Evolutionary conservation across 1,140 invertebrate species (phyloP).

Genomic region (Temnothorax nylanderi): DNA sequence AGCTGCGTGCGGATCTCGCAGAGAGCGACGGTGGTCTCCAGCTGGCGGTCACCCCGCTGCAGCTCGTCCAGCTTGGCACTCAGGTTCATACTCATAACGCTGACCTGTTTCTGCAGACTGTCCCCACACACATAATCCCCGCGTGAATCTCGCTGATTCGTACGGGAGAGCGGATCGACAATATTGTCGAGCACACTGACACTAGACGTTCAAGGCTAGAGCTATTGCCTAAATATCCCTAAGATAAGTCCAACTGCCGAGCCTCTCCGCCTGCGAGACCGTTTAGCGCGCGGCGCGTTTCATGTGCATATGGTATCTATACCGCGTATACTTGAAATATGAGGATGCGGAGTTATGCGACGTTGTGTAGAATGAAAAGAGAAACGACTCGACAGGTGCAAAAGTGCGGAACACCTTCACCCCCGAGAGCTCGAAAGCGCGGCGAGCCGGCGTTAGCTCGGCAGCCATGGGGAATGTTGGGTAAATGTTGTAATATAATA

Average conservation of each 20-base stretch:
- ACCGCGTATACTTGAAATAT: background rate
- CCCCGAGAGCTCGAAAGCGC: slow-evolving; percentile 23
- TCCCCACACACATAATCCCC: slow-evolving; percentile 76
- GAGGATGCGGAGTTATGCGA: slow-evolving; percentile 16
- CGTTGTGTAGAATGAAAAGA: background rate
- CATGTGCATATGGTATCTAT: background rate
- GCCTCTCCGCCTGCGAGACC: slow-evolving; percentile 60
- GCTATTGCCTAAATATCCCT: slow-evolving; percentile 56
- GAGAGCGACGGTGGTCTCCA: slow-evolving; percentile 95
- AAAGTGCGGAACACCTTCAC: slow-evolving; percentile 14
- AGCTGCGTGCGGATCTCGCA: slow-evolving; percentile 96
- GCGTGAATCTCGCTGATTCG: slow-evolving; percentile 72
- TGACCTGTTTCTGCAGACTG: slow-evolving; percentile 98
- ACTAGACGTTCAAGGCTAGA: slow-evolving; percentile 73
- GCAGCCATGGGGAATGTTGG: slow-evolving; percentile 67
- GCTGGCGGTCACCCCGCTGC: slow-evolving; percentile 93
- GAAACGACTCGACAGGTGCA: slow-evolving; percentile 40
- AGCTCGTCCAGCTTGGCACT: slow-evolving; percentile 96
- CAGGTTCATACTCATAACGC: slow-evolving; percentile 98
- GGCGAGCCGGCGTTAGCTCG: slow-evolving; percentile 70
- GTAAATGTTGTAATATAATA: slow-evolving; percentile 52
- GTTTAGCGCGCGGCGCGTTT: slow-evolving; percentile 34
- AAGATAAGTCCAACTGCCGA: slow-evolving; percentile 74
- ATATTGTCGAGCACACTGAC: slow-evolving; percentile 70
- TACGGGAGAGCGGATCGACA: slow-evolving; percentile 65